Base-by-base conservation (phyloP, 2,797 vertebrate genomes). In the Sebastes steindachneri region DNA sequence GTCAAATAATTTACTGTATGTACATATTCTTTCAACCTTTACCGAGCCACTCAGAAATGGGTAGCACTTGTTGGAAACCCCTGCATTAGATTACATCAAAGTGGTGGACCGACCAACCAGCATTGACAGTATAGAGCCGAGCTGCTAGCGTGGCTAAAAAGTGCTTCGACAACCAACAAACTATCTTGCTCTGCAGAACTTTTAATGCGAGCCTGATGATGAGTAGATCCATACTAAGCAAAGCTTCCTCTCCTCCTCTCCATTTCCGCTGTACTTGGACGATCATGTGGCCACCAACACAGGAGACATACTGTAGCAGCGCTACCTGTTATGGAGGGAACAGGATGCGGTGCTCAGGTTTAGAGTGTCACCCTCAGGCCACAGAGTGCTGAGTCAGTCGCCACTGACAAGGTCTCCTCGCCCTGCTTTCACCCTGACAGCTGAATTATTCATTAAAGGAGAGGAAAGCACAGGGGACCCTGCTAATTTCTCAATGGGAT, bases 401-500 rank as follows among this genome's bases (percentile, higher is more conserved):
- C 75, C 90, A 84, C 68, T 79, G 86, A 93, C 93, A 93, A 95
- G 93, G 93, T 95, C 90, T 91, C 92, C 79, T 89, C 60, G 89
- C 87, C 84, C 90, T 86, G 85, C 88, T 75, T 87, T 92, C 91
- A 91, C 90, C 92, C 92, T 91, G 91, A 92, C 89, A 78, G 89
- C 85, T 94, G 93, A 93, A 95, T 94, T 93, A 95, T 95, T 95
- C 91, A 95, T 94, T 92, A 91, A 92, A 92, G 89, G 33, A 74
- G 75, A 84, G 79, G 77, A 92, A 92, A 89, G 90, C 92, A 88
- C 86, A 82, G 88, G 85, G 82, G 91, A 88, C 89, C 84, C 90
- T 93, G 89, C 86, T 95, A 93, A 95, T 95, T 95, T 93, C 93
- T 95, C 94, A 93, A 94, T 95, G 94, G 94, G 88, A 90, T 92